Percentiles rank a stretch among this genome's conserved stretches.
phyloP scores from a whole-genome alignment of 2,113 vertebrate species.

The Heterotilapia buettikoferi region DNA sequence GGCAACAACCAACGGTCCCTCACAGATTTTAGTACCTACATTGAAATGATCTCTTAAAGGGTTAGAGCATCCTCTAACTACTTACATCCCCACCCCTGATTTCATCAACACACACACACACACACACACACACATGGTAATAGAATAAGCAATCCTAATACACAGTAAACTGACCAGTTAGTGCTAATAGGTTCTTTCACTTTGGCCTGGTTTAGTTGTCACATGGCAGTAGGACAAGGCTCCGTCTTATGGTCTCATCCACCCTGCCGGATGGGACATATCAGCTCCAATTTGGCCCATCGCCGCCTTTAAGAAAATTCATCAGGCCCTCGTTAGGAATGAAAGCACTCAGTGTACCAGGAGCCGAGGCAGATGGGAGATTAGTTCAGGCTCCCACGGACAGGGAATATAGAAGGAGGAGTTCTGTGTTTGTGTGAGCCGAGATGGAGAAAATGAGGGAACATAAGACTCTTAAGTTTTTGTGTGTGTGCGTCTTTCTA shows the following conservation, averaged over 20 bases:
- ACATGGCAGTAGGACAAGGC: constrained; percentile 67
- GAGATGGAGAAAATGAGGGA: constrained; percentile 7
- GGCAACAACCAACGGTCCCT: constrained; percentile 3
- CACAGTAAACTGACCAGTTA: constrained; percentile 63
- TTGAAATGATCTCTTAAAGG: constrained; percentile 8
- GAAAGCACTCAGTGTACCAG: constrained; percentile 66
- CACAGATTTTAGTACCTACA: neutral
- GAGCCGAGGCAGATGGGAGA: constrained; percentile 53
- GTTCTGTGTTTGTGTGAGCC: constrained; percentile 8
- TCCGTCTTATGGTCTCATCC: constrained; percentile 44
- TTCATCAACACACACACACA: neutral
- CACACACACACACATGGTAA: constrained; percentile 39
- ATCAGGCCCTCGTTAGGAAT: constrained; percentile 69
- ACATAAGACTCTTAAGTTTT: neutral
- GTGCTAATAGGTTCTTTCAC: constrained; percentile 57
- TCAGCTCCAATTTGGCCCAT: constrained; percentile 75
- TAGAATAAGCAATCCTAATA: constrained; percentile 54
- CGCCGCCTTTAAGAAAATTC: constrained; percentile 66
- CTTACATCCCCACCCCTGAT: neutral
- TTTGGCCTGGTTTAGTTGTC: constrained; percentile 58
- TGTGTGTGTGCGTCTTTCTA: neutral
- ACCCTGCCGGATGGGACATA: constrained; percentile 63
- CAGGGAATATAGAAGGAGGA: constrained; percentile 32
- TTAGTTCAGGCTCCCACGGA: constrained; percentile 63
- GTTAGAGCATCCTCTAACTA: neutral